Evolutionary conservation across 2,113 vertebrate species (phyloP).

Genomic region (Paedocypris sp.): DNA sequence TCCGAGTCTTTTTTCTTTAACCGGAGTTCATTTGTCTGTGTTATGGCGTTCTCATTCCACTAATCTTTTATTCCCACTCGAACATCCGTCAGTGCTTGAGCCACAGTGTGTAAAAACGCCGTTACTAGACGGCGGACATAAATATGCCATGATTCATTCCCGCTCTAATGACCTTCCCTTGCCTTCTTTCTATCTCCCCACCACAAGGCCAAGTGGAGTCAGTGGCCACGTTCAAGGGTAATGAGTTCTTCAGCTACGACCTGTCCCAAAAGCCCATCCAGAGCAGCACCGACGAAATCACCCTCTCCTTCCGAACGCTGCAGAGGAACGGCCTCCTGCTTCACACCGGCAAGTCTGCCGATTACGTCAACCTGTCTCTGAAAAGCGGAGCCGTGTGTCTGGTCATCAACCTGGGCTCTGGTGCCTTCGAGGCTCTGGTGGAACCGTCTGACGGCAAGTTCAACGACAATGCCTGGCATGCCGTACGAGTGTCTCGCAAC

Average conservation of each 20-base stretch:
- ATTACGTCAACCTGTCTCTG: slow-evolving; percentile 91
- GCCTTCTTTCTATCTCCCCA: slow-evolving; percentile 20
- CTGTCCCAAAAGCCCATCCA: slow-evolving; percentile 88
- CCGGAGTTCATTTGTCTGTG: no score
- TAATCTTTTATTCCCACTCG: neutral
- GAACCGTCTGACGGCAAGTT: slow-evolving; percentile 87
- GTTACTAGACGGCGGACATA: no score
- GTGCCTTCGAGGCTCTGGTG: slow-evolving; percentile 89
- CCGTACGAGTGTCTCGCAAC: slow-evolving; percentile 84
- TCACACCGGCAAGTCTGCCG: slow-evolving; percentile 85
- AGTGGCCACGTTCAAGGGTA: slow-evolving; percentile 86
- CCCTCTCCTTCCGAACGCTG: slow-evolving; percentile 82
- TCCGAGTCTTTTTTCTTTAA: neutral
- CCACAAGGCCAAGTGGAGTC: slow-evolving; percentile 78
- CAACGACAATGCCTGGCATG: slow-evolving; percentile 86
- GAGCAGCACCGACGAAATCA: slow-evolving; percentile 95
- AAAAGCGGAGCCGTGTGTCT: slow-evolving; percentile 85
- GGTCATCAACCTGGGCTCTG: slow-evolving; percentile 91
- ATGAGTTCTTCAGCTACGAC: slow-evolving; percentile 96
- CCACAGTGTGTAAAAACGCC: neutral
- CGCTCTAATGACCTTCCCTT: neutral
- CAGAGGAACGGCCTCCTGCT: slow-evolving; percentile 89
- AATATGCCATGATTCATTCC: neutral
- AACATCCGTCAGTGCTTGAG: neutral
- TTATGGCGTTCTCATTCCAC: neutral